Conservation (phyloP, 2,113 vertebrate species). For the Myrmophylax atrothorax region DNA sequence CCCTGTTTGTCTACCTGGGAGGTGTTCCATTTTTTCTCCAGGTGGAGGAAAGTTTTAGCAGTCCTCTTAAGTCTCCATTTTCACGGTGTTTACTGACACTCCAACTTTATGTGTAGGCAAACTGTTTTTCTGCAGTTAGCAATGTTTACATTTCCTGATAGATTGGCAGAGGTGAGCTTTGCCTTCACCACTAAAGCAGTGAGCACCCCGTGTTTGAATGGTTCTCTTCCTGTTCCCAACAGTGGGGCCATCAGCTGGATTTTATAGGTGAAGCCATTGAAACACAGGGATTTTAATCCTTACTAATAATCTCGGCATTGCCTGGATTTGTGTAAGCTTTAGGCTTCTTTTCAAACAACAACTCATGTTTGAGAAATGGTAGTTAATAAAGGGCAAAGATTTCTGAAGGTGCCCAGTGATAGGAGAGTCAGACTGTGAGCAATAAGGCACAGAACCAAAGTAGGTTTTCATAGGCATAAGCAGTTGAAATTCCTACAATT, state of each 20-base stretch:
- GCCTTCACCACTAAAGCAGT: not conserved
- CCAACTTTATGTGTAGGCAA: not conserved
- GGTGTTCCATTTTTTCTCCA: not conserved
- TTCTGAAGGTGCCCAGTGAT: not conserved
- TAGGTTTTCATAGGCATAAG: not conserved
- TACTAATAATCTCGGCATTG: not conserved
- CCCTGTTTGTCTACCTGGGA: not conserved
- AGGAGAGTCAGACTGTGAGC: not conserved
- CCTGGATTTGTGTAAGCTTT: not conserved
- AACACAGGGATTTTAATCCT: not conserved
- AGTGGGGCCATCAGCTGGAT: not conserved
- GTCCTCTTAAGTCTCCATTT: not conserved
- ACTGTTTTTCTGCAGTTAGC: not conserved
- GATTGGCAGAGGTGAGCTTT: not conserved
- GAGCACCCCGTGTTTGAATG: accelerated
- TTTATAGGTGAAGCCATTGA: not conserved
- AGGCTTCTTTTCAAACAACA: not conserved
- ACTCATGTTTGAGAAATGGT: not conserved
- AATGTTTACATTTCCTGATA: not conserved
- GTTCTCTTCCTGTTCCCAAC: not conserved
- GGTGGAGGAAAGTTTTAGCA: not conserved
- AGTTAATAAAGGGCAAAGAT: not conserved
- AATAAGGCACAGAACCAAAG: not conserved
- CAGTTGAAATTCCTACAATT: slow-evolving; percentile 43
- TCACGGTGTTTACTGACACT: not conserved